A percentile compares a stretch with the other conserved stretches of the same genome.
Conservation (phyloP, 2,888 invertebrate genomes). For the Epistrophe grossulariae region DNA sequence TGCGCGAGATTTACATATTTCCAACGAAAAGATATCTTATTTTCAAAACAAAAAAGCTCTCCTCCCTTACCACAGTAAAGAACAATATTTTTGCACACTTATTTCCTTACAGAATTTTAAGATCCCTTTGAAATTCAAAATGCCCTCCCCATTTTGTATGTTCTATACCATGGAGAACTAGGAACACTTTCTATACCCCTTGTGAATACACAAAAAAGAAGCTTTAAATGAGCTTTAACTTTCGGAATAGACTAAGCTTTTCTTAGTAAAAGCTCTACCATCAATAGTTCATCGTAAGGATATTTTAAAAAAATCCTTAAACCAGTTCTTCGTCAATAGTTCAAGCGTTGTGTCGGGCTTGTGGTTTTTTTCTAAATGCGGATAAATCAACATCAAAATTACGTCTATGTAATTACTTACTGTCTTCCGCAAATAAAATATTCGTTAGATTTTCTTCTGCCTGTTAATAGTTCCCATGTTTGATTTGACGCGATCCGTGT, state of each 20-base stretch:
- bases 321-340: conserved; percentile 58
- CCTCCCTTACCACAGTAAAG: neutral
- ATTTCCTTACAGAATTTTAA: neutral
- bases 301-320: conserved; percentile 30
- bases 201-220: neutral
- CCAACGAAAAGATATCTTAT: neutral
- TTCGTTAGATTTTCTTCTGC: neutral
- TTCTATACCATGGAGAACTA: conserved; percentile 55
- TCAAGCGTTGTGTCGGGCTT: conserved; percentile 21
- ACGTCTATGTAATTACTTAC: neutral
- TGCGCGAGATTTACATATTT: neutral
- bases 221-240: conserved; percentile 25
- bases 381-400: neutral
- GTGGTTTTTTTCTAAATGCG: neutral
- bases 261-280: conserved; percentile 2
- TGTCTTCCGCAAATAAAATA: neutral
- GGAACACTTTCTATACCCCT: conserved; percentile 53
- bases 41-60: neutral
- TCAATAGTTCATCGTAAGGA: conserved; percentile 29
- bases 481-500: neutral
- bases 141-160: neutral
- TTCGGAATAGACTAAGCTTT: conserved; percentile 44
- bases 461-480: neutral
- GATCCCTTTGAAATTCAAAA: neutral
- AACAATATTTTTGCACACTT: no score